Evolutionary conservation across 2,113 vertebrate species (phyloP), one percentile per base, ranked within the genome.

Genomic region (Hippocampus barbouri): DNA sequence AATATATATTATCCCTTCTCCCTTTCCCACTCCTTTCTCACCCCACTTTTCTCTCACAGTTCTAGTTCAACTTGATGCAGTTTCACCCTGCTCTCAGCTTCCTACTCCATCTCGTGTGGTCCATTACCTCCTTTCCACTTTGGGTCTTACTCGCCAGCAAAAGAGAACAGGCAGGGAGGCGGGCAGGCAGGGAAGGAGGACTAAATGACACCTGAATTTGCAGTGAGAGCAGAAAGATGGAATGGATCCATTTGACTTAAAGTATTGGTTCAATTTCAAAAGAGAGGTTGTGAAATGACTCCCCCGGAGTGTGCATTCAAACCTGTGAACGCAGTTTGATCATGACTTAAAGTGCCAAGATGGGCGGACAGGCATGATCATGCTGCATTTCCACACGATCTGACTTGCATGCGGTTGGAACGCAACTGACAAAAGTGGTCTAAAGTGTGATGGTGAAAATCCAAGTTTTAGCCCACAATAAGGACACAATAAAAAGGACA

Each of bases 151-250:
- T 86, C 82, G 78, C 73, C 11, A 64, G 62, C 8, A 21, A 41
- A 43, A 62, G 18, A 62, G 18, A 62, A 8, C 20, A 43, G 61
- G 66, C 43, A 65, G 66, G 69, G 68, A 51, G 66, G 73, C 70
- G 62, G 70, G 8, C 30, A 34, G 4, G 30, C 34, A 1, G 34
- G 34, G 34, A 38, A 12, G 74, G 82, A 75, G 73, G 74, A 83
- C 71, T 70, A 83, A 68, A 81, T 62, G 68, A 0, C 38, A 78
- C 72, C 86, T 82, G 79, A 79, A 87, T 82, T 83, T 25, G 25
- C 80, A 25, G 54, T 57, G 10, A 57, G 54, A 57, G 20, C 10
- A 12, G 54, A 57, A 4, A 25, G 54, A 25, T 57, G 54, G 54
- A 57, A 57, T 57, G 54, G 54, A 57, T 9, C 11, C 5, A 23